These are phyloP conservation scores for Marcusenius ussheri DNA, from an alignment of 2,113 vertebrate genomes.

Conservation along the genomic window DNA sequence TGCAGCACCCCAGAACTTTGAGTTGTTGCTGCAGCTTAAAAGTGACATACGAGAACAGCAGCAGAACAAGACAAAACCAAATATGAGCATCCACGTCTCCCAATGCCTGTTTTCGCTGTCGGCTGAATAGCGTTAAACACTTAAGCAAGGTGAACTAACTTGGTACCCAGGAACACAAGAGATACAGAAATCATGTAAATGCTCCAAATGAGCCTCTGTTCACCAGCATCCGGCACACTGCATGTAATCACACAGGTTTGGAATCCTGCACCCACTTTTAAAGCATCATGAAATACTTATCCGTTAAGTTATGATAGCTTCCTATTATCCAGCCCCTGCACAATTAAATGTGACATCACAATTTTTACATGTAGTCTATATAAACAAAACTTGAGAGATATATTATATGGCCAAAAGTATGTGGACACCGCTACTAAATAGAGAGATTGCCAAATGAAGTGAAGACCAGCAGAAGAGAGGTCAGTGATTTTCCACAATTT, in stretches of 20 bases:
- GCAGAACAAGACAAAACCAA: not conserved
- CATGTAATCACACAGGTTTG: not conserved
- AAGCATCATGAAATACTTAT: not conserved
- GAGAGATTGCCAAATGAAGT: not conserved
- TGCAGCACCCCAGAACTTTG: not conserved
- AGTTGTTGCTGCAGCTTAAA: not conserved
- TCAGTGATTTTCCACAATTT: not conserved
- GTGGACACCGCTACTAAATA: not conserved
- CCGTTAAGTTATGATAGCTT: not conserved
- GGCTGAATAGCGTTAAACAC: constrained; percentile 27
- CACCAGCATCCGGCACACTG: not conserved
- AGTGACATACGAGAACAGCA: not conserved
- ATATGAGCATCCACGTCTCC: not conserved
- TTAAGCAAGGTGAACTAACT: constrained; percentile 50
- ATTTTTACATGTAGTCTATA: not conserved
- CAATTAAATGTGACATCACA: not conserved
- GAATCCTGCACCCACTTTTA: not conserved
- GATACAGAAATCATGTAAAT: not conserved
- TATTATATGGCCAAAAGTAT: not conserved
- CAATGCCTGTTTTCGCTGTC: not conserved
- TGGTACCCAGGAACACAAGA: constrained; percentile 49
- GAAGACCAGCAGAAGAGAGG: not conserved
- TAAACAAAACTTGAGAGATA: not conserved
- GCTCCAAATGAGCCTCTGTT: not conserved
- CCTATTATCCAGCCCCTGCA: not conserved